A percentile compares a stretch with the other conserved stretches of the same genome.
phyloP scores from a whole-genome alignment of 2,888 invertebrate genomes.

The Fragum fragum region DNA sequence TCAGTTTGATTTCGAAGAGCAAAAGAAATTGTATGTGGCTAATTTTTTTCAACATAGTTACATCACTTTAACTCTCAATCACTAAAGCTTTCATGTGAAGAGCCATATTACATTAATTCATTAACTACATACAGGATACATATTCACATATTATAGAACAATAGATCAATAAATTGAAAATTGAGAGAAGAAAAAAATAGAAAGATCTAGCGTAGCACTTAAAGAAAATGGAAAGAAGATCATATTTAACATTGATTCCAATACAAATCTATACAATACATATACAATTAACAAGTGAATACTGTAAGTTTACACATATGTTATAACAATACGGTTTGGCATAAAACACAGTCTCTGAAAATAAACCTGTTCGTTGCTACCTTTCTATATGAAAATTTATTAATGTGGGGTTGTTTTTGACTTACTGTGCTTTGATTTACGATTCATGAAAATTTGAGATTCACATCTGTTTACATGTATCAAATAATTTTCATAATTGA shows the following conservation, averaged over 20 bases:
- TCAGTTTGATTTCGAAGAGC: no score
- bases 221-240: slow-evolving; percentile 30
- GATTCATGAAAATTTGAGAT: no score
- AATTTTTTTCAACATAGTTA: no score
- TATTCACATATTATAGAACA: background rate
- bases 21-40: no score
- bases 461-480: no score
- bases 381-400: no score
- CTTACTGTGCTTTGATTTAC: no score
- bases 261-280: slow-evolving; percentile 28
- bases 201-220: slow-evolving; percentile 54
- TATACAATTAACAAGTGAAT: slow-evolving; percentile 14
- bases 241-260: background rate
- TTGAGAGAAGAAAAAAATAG: slow-evolving; percentile 28
- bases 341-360: background rate
- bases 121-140: background rate
- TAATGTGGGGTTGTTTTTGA: no score
- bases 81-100: no score
- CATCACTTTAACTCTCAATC: no score
- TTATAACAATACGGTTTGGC: slow-evolving; percentile 14
- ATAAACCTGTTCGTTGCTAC: background rate
- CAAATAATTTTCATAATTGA: no score
- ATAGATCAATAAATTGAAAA: background rate
- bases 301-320: slow-evolving; percentile 37
- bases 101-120: background rate